Percentiles rank a stretch among this genome's conserved stretches.
These are phyloP conservation scores for Pangasius macronema DNA, from an alignment of 2,797 vertebrate genomes.

Conservation along the genomic window DNA sequence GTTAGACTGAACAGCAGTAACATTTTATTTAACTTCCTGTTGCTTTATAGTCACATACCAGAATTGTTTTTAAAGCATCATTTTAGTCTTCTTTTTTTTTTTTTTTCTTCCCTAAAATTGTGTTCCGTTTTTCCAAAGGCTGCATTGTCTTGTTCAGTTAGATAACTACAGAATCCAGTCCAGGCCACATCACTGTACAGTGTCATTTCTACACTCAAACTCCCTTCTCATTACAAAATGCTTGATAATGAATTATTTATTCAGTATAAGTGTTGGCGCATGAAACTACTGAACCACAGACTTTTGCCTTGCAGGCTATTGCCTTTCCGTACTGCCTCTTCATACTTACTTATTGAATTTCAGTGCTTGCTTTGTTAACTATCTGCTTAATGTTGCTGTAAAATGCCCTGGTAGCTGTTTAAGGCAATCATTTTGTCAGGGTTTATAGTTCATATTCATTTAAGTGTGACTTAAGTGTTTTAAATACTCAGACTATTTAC, in stretches of 20 bases:
- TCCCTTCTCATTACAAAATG: not conserved
- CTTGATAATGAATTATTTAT: not conserved
- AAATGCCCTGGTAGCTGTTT: not conserved
- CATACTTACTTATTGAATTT: not conserved
- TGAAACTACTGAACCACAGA: not conserved
- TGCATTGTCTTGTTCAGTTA: not conserved
- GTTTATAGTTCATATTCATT: not conserved
- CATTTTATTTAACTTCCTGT: slow-evolving; percentile 3
- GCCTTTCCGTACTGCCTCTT: not conserved
- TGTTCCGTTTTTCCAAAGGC: not conserved
- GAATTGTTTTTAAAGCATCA: too few species aligned
- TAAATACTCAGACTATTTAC: not conserved
- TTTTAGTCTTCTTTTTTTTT: not conserved
- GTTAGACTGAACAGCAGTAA: not conserved
- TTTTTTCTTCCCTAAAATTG: too few species aligned
- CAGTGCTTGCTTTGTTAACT: not conserved
- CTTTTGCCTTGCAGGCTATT: not conserved
- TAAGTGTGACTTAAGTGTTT: not conserved
- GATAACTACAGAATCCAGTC: not conserved
- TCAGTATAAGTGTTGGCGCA: not conserved
- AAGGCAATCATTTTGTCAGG: not conserved
- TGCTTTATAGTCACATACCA: not conserved
- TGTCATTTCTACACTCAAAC: not conserved
- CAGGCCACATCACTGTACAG: not conserved
- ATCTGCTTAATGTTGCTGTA: not conserved